Base-by-base conservation (phyloP, 2,113 vertebrate genomes). In the Pogona vitticeps region DNA sequence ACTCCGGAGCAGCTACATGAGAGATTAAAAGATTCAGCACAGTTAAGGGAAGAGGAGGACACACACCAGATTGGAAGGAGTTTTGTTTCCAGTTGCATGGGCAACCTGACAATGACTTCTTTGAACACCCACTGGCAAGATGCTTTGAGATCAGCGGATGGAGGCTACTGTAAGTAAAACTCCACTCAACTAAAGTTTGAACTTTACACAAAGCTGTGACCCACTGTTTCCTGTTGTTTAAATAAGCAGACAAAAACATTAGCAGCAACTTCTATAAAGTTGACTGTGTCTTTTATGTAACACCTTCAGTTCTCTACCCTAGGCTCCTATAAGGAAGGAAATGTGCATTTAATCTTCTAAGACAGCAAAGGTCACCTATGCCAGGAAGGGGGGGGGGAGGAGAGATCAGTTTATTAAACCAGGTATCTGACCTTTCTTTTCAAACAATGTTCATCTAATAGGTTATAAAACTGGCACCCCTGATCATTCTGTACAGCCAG, bases 121-220 rank as follows among this genome's bases (percentile, higher is more conserved):
- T 75, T 73, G 33, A 81, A n/a, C 58, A 81, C 21, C 26, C 4
- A 52, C 28, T 86, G 84, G 65, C 65, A 86, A 86, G 52, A 40
- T 70, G 21, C 58, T 65, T 79, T 56, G 52, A 56, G 36, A 82
- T 70, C 33, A n/a, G 46, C 14, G 31, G 58, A 83, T 1, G 10
- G 40, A 31, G 28, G 65, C 17, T 4, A 63, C 23, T 20, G 40
- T 31, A 31, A 61, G 59, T n/a, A 21, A 75, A 56, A 28, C 59
- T 36, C n/a, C 65, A 23, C 38, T 42, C 31, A 75, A 58, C 46
- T 23, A 70, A 67, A 76, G 70, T 13, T 1, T 52, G 12, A 21
- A 73, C 73, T 65, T 72, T 40, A 59, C 58, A 46, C 7, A 75
- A n/a, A n/a, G 52, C 23, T 31, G 61, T 31, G 21, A 46, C 58